Conservation (phyloP, 2,797 vertebrate genomes). For the Aphelocoma californica region DNA sequence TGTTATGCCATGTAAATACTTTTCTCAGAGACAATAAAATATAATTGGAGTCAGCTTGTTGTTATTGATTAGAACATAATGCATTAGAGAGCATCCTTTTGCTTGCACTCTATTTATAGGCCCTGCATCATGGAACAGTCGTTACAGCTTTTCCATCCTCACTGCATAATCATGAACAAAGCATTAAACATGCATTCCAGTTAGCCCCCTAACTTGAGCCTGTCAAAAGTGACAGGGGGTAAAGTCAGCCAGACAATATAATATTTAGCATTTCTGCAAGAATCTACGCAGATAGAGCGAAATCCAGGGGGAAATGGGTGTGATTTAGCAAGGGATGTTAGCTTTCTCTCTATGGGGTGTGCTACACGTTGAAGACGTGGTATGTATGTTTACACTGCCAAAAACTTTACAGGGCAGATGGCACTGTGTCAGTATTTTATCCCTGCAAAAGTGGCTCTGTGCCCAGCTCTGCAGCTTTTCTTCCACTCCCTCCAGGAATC, state of each 20-base stretch:
- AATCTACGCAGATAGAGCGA: background rate
- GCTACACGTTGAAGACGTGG: accelerated
- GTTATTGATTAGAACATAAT: constrained; percentile 42
- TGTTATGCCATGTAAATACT: constrained; percentile 9
- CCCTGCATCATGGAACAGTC: constrained; percentile 26
- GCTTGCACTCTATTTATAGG: constrained; percentile 48
- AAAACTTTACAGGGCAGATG: constrained; percentile 23
- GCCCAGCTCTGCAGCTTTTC: constrained; percentile 29
- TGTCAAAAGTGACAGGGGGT: background rate
- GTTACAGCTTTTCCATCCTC: background rate
- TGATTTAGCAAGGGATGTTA: background rate
- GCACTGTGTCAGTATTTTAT: background rate
- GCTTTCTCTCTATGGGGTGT: background rate
- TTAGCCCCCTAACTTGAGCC: background rate
- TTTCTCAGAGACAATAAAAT: constrained; percentile 25
- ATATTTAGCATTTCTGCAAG: background rate
- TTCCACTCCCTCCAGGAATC: background rate
- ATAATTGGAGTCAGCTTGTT: constrained; percentile 28
- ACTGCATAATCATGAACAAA: background rate
- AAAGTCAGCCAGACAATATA: background rate
- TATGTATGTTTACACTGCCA: background rate
- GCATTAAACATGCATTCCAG: background rate
- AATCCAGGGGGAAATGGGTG: background rate
- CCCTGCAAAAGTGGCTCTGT: background rate
- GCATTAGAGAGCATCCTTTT: background rate